These are phyloP conservation scores for Criorhina ranunculi DNA, from an alignment of 2,888 invertebrate species.

Conservation along the genomic window DNA sequence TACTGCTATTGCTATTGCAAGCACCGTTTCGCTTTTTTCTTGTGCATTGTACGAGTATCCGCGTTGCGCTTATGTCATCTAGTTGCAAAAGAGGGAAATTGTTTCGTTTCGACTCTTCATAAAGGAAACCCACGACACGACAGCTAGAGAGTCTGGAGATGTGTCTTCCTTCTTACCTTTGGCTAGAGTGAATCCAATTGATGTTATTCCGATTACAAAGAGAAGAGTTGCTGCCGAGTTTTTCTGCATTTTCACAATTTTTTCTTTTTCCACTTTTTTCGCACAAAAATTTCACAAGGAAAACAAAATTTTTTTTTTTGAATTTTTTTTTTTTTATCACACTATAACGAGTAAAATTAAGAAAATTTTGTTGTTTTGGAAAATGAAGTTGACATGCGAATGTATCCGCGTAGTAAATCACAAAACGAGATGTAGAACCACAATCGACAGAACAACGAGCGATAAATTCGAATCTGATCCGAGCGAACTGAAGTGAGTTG, in stretches of 20 bases:
- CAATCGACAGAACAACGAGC: conserved; percentile 49
- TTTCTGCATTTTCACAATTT: conserved; percentile 66
- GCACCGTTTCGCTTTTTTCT: conserved; percentile 75
- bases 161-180: conserved; percentile 64
- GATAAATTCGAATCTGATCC: conserved; percentile 61
- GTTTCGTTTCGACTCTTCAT: conserved; percentile 39
- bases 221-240: conserved; percentile 60
- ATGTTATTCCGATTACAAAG: conserved; percentile 70
- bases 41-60: conserved; percentile 8
- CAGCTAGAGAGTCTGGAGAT: neutral
- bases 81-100: conserved; percentile 66
- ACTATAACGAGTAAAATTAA: neutral
- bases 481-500: conserved; percentile 69
- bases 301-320: conserved; percentile 1
- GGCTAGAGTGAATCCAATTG: conserved; percentile 65
- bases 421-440: conserved; percentile 37
- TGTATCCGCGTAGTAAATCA: conserved; percentile 43
- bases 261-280: conserved; percentile 15
- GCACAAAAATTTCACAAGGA: conserved; percentile 33
- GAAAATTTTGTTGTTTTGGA: conserved; percentile 25
- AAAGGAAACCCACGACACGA: conserved; percentile 33
- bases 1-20: conserved; percentile 70
- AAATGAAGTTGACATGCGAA: conserved; percentile 41
- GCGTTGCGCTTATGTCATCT: conserved; percentile 70
- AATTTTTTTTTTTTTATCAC: conserved; percentile 29